Conservation (phyloP, 2,113 vertebrate genomes). For the Spea bombifrons region DNA sequence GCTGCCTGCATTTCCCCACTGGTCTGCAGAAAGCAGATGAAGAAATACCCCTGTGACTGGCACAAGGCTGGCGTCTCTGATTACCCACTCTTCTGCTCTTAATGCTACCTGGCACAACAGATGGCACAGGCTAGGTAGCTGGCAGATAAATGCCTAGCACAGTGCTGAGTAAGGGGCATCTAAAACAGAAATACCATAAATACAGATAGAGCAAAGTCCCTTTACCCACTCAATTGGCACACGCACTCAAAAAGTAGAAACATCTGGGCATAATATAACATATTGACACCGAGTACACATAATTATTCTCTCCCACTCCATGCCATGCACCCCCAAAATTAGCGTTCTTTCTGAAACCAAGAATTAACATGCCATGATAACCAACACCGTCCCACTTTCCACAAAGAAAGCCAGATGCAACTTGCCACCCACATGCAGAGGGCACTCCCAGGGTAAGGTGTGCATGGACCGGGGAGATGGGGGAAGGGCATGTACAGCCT, state of each 20-base stretch:
- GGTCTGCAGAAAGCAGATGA: not conserved
- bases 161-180: not conserved
- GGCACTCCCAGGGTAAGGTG: constrained; percentile 11
- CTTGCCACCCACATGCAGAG: constrained; percentile 34
- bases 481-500: constrained; percentile 14
- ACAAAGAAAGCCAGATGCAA: constrained; percentile 35
- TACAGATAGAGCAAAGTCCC: not conserved
- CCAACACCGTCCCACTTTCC: constrained; percentile 15
- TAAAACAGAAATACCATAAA: not conserved
- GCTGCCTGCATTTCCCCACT: not conserved
- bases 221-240: constrained; percentile 1
- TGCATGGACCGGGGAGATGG: constrained; percentile 7
- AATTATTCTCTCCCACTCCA: constrained; percentile 19
- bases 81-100: not conserved
- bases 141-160: constrained; percentile 33
- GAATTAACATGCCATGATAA: constrained; percentile 26
- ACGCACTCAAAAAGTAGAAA: constrained; percentile 4
- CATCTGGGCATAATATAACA: constrained; percentile 7
- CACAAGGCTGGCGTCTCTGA: not conserved
- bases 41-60: not conserved
- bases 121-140: constrained; percentile 16
- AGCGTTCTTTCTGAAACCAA: not conserved
- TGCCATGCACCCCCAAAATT: constrained; percentile 41
- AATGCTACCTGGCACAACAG: constrained; percentile 15
- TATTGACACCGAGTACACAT: constrained; percentile 17